Evolutionary conservation across 2,888 invertebrate genomes (phyloP).

Genomic region (Acleris laterana): DNA sequence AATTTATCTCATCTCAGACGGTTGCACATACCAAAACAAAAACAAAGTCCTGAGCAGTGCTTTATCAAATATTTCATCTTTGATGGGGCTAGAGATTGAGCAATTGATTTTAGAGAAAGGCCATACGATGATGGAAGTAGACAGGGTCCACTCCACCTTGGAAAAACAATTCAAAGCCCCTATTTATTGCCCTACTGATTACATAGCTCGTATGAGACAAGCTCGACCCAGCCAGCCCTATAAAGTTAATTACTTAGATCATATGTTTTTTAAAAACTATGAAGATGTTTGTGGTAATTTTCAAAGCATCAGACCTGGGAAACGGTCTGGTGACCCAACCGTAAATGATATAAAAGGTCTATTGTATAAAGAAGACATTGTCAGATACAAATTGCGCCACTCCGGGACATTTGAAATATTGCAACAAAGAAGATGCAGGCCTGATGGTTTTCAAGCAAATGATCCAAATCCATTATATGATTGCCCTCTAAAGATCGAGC

Average conservation of each 20-base stretch:
- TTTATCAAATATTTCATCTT: background rate
- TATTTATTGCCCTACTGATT: background rate
- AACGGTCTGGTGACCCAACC: background rate
- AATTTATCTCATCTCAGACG: background rate
- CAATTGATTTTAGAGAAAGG: no score
- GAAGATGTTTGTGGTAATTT: background rate
- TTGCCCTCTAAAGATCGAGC: background rate
- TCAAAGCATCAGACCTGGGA: background rate
- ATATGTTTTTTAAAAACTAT: background rate
- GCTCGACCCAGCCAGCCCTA: background rate
- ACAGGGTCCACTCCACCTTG: no score
- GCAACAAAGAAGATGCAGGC: background rate
- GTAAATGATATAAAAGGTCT: background rate
- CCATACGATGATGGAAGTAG: no score
- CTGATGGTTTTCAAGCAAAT: background rate
- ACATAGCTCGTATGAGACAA: background rate
- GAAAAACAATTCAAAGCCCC: no score
- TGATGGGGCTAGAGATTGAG: background rate
- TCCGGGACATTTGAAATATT: background rate
- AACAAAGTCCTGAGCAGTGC: background rate
- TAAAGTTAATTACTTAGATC: background rate
- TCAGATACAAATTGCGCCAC: background rate
- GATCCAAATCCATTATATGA: background rate
- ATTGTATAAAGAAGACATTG: no score
- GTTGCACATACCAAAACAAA: slow-evolving; percentile 1